Base-by-base conservation (phyloP, 2,797 vertebrate species). In the Syngnathus acus region DNA sequence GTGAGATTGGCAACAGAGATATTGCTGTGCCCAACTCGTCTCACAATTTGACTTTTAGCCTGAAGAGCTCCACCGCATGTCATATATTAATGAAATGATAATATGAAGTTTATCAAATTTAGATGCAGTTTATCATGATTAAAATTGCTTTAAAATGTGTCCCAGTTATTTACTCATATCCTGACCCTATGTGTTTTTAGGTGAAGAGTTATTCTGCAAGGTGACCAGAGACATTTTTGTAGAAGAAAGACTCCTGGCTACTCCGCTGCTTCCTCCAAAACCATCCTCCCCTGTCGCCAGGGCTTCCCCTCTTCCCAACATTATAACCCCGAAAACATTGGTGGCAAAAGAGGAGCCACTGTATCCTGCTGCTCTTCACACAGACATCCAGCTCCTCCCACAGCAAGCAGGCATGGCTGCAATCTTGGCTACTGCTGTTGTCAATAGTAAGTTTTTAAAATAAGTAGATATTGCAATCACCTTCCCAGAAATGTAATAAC, bases 351-450 rank as follows among this genome's bases (percentile, higher is more conserved):
- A 91, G 76, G 94, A 94, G 60, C 65, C 89, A 0, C 38, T 78
- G 0, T 91, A 91, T 79, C 90, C 89, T 0, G 90, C 90, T 0
- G 73, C 89, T 0, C 65, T 91, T 42, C 93, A 75, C 78, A 80
- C 94, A 0, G 96, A 97, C 64, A 95, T 99, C 82, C 96, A 96
- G 88, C 94, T 98, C 39, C 93, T 99, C 69, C 97, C 97, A 0
- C 97, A 98, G 87, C 97, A 99, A 69, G 97, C 97, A 0, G 97
- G 96, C 82, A 99, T 99, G 97, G 97, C 97, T 0, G 95, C 97
- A 76, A 97, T 99, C 79, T 85, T 98, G 68, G 97, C 97, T 32
- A 98, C 97, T 0, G 97, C 97, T 0, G 88, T 99, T 53, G 84
- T 99, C 59, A 99, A 99, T 84, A 99, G 97, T 99, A 87, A 97